Conservation (phyloP, 1,140 invertebrate genomes). For the Sweltsa coloradensis region DNA sequence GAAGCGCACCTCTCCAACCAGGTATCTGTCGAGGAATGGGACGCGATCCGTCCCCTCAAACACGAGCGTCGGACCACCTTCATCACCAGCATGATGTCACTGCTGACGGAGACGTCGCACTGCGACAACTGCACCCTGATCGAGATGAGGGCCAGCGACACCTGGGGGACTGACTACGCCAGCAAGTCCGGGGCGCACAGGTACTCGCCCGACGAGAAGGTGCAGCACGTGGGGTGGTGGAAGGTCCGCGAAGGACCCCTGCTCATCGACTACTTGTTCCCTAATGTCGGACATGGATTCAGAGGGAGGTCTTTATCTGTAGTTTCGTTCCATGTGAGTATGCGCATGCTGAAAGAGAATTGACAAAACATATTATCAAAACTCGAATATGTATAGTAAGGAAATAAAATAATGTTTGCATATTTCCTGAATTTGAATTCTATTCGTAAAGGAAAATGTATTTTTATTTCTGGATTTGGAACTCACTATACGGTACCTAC, state of each 20-base stretch:
- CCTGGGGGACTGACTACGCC: conserved; percentile 38
- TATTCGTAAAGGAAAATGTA: no score
- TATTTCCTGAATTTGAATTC: no score
- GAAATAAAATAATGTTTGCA: no score
- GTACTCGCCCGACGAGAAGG: no score
- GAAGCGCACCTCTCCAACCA: conserved; percentile 55
- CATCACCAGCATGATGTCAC: no score
- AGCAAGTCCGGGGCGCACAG: no score
- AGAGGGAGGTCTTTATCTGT: conserved; percentile 55
- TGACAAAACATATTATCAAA: no score
- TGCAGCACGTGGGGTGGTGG: conserved; percentile 50
- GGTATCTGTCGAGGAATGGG: conserved; percentile 71
- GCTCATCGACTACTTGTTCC: conserved; percentile 58
- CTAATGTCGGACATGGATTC: conserved; percentile 65
- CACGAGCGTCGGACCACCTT: conserved; percentile 44
- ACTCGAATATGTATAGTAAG: no score
- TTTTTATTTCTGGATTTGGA: no score
- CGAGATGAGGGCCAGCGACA: conserved; percentile 49
- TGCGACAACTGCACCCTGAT: conserved; percentile 53
- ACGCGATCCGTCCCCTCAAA: conserved; percentile 55
- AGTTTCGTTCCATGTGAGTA: conserved; percentile 52
- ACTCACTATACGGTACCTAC: no score
- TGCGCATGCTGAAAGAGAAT: no score
- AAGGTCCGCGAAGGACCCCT: conserved; percentile 49
- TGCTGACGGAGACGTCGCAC: no score